phyloP scores from a whole-genome alignment of 2,113 vertebrate genomes.

The Silurus meridionalis region DNA sequence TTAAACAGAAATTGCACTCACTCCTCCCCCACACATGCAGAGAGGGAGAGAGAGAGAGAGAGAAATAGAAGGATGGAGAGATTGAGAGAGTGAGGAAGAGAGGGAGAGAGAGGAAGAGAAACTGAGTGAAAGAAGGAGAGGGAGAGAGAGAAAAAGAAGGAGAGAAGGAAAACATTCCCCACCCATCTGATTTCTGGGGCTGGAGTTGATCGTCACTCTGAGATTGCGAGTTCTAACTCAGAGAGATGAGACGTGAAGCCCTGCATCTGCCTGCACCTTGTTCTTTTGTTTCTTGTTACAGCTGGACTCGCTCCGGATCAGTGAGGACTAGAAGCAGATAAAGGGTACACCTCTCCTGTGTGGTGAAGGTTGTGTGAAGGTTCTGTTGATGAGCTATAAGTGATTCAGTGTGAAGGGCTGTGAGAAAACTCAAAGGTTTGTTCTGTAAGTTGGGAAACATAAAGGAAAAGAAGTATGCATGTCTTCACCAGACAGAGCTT shows the following conservation, averaged over 20 bases:
- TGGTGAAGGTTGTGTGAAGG: not conserved
- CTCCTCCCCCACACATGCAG: too few relatives aligned
- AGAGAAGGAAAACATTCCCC: slow-evolving; percentile 51
- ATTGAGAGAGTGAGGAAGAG: too few relatives aligned
- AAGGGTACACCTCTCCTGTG: not conserved
- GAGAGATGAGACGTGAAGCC: not conserved
- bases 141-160: not conserved
- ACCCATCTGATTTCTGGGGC: slow-evolving; percentile 15
- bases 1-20: too few relatives aligned
- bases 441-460: not conserved
- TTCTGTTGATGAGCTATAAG: not conserved
- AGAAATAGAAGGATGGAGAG: too few relatives aligned
- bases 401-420: not conserved
- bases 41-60: too few relatives aligned
- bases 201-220: not conserved
- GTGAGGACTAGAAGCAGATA: not conserved
- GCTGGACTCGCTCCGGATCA: not conserved
- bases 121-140: not conserved
- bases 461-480: not conserved
- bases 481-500: not conserved
- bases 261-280: not conserved
- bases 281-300: not conserved
- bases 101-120: not conserved
- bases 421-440: not conserved
- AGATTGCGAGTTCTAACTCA: not conserved